Evolutionary conservation across 2,113 vertebrate genomes (phyloP), one percentile per base, ranked within the genome.

Genomic region (Platichthys stellatus): DNA sequence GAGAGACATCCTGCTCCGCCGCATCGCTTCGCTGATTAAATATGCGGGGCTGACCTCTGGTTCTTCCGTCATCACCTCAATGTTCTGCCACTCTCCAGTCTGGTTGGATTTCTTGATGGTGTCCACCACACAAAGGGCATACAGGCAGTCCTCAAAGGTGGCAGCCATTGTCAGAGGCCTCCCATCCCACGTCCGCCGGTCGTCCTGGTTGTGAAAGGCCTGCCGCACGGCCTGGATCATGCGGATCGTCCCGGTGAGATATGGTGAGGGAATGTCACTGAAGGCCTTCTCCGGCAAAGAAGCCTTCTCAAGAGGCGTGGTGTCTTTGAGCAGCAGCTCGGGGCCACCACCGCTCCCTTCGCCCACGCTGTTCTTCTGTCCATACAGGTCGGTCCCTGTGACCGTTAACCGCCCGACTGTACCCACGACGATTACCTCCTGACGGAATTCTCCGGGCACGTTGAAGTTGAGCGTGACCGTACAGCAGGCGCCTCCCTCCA

Each of bases 401-500:
- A 97, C 97, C 13, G 90, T 96, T 20, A 99, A 92, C 69, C 97
- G 92, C 2, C 97, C 97, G 0, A 92, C 89, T 0, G 96, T 96
- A 9, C 98, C 98, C 63, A 99, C 96, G 13, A 98, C 95, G 0
- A 96, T 96, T 57, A 99, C 96, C 78, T 99, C 97, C 86, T 99
- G 98, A 47, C 97, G 96, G 83, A 99, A 99, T 71, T 98, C 97
- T 0, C 98, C 97, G 0, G 97, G 98, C 24, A 98, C 95, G 0
- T 99, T 99, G 91, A 99, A 99, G 93, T 99, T 99, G 77, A 99
- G 96, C 0, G 97, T 99, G 45, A 99, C 97, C 0, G 97, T 98
- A 93, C 97, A 99, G 92, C 98, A 99, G 66, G 98, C 97, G 0
- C 97, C 97, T 0, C 96, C 96, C 78, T 99, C 97, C 85, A 99